Conservation (phyloP, 2,113 vertebrate genomes). For the Alethe diademata region DNA sequence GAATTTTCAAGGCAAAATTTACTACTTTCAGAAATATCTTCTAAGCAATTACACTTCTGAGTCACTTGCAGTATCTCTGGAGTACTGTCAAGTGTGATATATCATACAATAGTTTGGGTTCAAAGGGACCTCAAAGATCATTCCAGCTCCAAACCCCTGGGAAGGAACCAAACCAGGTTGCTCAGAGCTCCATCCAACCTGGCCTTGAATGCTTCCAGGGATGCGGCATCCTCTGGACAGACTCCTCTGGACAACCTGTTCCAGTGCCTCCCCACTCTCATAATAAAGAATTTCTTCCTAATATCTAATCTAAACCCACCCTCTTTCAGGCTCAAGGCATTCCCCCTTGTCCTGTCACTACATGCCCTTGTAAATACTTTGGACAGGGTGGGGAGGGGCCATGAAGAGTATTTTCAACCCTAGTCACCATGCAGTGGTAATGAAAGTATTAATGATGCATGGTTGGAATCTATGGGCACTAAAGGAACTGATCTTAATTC, state of each 20-base stretch:
- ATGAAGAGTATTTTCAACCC: neutral
- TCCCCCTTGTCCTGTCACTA: neutral
- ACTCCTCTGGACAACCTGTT: neutral
- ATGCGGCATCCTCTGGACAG: neutral
- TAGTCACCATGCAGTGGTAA: neutral
- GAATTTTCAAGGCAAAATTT: neutral
- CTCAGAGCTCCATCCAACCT: neutral
- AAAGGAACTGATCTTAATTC: neutral
- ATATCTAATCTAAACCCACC: neutral
- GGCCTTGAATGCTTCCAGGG: neutral
- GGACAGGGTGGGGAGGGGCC: neutral
- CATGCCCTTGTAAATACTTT: neutral
- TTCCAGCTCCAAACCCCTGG: neutral
- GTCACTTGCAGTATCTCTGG: neutral
- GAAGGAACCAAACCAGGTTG: neutral
- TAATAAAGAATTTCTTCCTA: neutral
- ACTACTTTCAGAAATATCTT: neutral
- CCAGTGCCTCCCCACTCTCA: neutral
- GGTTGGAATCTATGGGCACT: neutral
- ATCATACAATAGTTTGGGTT: neutral
- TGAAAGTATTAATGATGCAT: neutral
- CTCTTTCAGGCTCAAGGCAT: neutral
- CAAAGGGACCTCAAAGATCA: neutral
- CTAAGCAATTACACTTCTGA: neutral
- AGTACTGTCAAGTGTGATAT: neutral